Evolutionary conservation across 2,113 vertebrate species (phyloP).

Genomic region (Trichomycterus rosablanca): DNA sequence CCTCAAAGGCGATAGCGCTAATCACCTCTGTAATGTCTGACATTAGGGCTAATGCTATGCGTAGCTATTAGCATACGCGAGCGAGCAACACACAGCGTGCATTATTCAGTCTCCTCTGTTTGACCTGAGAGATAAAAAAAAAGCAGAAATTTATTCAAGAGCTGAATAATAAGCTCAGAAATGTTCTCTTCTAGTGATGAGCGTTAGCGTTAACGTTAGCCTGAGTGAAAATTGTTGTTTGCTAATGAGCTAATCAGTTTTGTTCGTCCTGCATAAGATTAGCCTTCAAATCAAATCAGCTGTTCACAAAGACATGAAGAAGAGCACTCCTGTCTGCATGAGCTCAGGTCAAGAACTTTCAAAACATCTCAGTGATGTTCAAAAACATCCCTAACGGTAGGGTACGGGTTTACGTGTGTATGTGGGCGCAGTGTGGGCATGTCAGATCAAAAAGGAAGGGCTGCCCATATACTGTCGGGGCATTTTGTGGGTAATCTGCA

Average conservation of each 20-base stretch:
- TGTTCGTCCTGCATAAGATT: neutral
- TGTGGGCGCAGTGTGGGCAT: too few relatives aligned
- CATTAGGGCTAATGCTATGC: neutral
- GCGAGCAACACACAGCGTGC: neutral
- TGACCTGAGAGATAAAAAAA: neutral
- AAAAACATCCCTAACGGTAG: too few relatives aligned
- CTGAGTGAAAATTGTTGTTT: neutral
- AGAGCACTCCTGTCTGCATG: too few relatives aligned
- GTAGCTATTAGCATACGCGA: constrained; percentile 3
- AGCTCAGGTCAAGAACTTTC: too few relatives aligned
- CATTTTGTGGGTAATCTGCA: too few relatives aligned
- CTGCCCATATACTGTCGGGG: too few relatives aligned
- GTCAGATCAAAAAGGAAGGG: too few relatives aligned
- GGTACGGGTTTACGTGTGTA: too few relatives aligned
- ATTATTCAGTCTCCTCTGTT: neutral
- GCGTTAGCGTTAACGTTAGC: too few relatives aligned
- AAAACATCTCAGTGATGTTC: too few relatives aligned
- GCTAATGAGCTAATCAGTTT: neutral
- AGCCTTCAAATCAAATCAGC: neutral
- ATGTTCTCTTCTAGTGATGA: neutral
- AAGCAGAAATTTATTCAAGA: neutral
- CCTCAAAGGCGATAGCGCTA: neutral
- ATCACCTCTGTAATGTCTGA: constrained; percentile 4
- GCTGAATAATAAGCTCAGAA: neutral
- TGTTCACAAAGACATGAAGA: too few relatives aligned